Evolutionary conservation across 2,113 vertebrate species (phyloP).

Genomic region (Pseudorhombus dupliciocellatus): DNA sequence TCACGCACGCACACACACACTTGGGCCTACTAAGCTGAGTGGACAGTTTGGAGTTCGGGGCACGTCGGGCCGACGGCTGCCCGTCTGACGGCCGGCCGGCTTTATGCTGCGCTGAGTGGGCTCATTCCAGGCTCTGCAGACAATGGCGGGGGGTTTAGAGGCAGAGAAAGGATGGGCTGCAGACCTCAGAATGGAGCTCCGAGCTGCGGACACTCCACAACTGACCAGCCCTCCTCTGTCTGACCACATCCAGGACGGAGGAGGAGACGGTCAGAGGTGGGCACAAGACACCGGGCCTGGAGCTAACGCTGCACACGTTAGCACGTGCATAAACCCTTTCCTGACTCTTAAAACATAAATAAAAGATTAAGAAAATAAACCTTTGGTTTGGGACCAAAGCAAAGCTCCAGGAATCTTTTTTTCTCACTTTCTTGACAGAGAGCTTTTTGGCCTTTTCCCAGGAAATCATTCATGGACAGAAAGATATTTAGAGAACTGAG

Average conservation of each 20-base stretch:
- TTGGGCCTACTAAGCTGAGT: constrained; percentile 72
- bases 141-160: constrained; percentile 79
- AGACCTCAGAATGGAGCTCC: constrained; percentile 57
- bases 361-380: not conserved
- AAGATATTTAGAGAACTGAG: too few relatives aligned
- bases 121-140: constrained; percentile 80
- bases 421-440: too few relatives aligned
- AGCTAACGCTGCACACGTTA: not conserved
- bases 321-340: not conserved
- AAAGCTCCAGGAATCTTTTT: too few relatives aligned
- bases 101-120: constrained; percentile 81
- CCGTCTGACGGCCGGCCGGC: constrained; percentile 75
- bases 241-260: constrained; percentile 22
- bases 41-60: constrained; percentile 76
- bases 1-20: constrained; percentile 21
- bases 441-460: too few relatives aligned
- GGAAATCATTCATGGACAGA: too few relatives aligned
- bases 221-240: not conserved
- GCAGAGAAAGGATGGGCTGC: constrained; percentile 71
- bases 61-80: constrained; percentile 52
- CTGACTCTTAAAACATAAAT: not conserved
- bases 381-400: not conserved
- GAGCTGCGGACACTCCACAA: constrained; percentile 37
- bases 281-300: constrained; percentile 6
- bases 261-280: not conserved